A percentile compares a stretch with the other conserved stretches of the same genome.
phyloP scores from a whole-genome alignment of 2,797 vertebrate genomes.

The Agapornis canus region DNA sequence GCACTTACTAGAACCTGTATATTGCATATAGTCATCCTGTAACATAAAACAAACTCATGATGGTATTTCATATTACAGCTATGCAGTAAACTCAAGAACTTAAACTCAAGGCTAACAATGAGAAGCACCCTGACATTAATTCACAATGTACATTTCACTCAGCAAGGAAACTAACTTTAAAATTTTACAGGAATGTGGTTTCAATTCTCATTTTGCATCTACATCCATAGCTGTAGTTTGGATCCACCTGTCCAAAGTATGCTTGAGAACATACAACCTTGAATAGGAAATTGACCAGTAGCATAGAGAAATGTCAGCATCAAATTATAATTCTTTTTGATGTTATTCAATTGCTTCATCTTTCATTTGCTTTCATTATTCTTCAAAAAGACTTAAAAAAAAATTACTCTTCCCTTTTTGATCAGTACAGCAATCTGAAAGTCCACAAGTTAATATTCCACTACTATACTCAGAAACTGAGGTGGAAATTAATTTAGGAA shows the following conservation, averaged over 20 bases:
- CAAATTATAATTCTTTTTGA: conserved; percentile 19
- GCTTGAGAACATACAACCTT: not conserved
- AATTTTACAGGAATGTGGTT: not conserved
- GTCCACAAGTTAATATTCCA: not conserved
- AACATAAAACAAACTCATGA: not conserved
- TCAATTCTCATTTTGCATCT: not conserved
- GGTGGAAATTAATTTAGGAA: conserved; percentile 1
- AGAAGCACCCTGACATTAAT: not conserved
- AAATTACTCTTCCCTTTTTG: conserved; percentile 16
- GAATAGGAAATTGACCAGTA: not conserved
- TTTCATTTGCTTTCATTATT: conserved; percentile 42
- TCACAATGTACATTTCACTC: not conserved
- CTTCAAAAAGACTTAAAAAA: conserved; percentile 34
- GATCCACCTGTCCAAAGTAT: not conserved
- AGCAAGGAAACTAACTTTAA: not conserved
- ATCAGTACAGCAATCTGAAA: conserved; percentile 9
- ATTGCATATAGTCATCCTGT: too few species aligned
- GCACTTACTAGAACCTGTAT: not conserved
- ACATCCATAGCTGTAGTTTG: not conserved
- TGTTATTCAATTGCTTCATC: conserved; percentile 5
- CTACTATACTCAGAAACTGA: not conserved
- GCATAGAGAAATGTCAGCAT: not conserved
- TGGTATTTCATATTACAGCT: not conserved
- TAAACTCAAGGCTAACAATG: not conserved
- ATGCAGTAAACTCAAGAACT: not conserved